Evolutionary conservation across 2,113 vertebrate species (phyloP).

Genomic region (Carassius gibelio): DNA sequence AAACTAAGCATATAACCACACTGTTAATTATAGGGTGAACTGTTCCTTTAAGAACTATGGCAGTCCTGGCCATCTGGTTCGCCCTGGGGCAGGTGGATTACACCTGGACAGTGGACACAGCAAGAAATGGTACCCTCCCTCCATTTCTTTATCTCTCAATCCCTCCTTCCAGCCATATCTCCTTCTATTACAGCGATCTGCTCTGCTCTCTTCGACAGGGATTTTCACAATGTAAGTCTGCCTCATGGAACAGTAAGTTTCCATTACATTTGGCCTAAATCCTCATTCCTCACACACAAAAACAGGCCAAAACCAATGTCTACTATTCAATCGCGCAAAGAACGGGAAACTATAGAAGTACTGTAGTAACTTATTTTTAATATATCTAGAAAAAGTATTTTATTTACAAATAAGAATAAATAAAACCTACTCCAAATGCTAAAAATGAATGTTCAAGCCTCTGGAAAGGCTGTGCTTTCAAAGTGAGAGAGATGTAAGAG

Average conservation of each 20-base stretch:
- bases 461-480: not conserved
- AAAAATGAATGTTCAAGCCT: not conserved
- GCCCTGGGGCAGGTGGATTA: slow-evolving; percentile 20
- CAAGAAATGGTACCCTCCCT: not conserved
- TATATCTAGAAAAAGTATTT: not conserved
- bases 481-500: not conserved
- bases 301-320: not conserved
- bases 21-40: not conserved
- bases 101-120: slow-evolving; percentile 2
- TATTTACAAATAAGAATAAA: not conserved
- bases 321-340: not conserved
- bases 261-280: slow-evolving; percentile 17
- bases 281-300: slow-evolving; percentile 17
- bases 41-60: slow-evolving; percentile 7
- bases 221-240: not conserved
- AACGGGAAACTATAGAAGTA: not conserved
- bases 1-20: not conserved
- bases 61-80: not conserved
- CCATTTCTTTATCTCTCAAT: slow-evolving; percentile 17
- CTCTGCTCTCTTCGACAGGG: not conserved
- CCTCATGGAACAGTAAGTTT: slow-evolving; percentile 15
- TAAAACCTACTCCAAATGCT: not conserved
- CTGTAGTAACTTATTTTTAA: not conserved
- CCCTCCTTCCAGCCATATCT: slow-evolving; percentile 9
- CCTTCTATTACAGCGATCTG: not conserved